Evolutionary conservation across 2,797 vertebrate species (phyloP), one percentile per base, ranked within the genome.

Genomic region (Phrynocephalus guinanensis): DNA sequence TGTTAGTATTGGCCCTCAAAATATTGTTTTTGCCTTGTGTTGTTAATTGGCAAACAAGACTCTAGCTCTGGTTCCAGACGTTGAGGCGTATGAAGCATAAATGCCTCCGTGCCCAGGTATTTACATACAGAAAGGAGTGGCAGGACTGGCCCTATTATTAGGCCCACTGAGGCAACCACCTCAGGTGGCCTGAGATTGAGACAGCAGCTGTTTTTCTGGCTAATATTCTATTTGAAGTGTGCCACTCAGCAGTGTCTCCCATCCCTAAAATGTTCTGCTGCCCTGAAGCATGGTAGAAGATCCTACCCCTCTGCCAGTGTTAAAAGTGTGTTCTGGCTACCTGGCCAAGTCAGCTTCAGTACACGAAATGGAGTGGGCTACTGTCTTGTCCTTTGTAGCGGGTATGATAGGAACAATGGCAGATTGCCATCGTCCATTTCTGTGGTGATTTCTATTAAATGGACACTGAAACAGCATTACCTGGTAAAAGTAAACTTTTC

Each of bases 41-140:
- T 79, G 20, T 78, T 73, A 30, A 72, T 73, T 28, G 84, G 44
- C 26, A 22, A 77, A 52, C n/a, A 85, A 50, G 77, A 83, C 26
- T 68, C 9, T 67, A 68, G 22, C 48, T 63, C 86, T 77, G 63
- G n/a, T 68, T 10, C 8, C 66, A 85, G 18, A 50, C 28, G 68
- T 85, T 68, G 20, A n/a, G 68, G 15, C 44, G 44, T 5, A 70
- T 68, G 20, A n/a, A 48, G 15, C 44, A 67, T 5, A 70, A 72
- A 66, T 9, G 73, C n/a, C 52, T 48, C 16, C 44, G 3, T 10
- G 10, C 26, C 73, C 11, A 80, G 13, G 18, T 8, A 28, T 85
- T 33, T 60, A 56, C 16, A 56, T 5, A 70, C 56, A 38, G 11
- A 33, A 68, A 56, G 52, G 52, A 56, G 52, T 28, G 52, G 6